Evolutionary conservation across 1,140 invertebrate genomes (phyloP), one percentile per base, ranked within the genome.

Genomic region (Bombus pascuorum): DNA sequence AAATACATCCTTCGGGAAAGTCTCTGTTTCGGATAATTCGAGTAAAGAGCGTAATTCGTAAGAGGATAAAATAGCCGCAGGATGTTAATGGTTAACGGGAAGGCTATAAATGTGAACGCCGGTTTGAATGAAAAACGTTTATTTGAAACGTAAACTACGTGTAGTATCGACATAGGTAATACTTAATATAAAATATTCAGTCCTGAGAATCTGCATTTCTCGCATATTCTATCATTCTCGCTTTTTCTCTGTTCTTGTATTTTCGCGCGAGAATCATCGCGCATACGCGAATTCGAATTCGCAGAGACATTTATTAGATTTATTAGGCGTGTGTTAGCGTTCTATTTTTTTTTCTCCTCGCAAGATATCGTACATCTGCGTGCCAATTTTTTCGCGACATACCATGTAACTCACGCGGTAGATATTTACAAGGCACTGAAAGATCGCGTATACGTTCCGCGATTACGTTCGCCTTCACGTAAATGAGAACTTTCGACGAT

Each of bases 41-140:
- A 4, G 28, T 5, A 13, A 5, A 62, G 28, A 62, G 28, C 10
- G 28, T 62, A 13, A 13, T n/a, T 62, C 59, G 59, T 1, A 1
- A 5, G 59, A 62, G 28, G 59, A n/a, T 62, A n/a, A 62, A 53
- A 53, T 22, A 53, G 18, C 1, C 5, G 47, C 1, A 8, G 47
- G 47, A 53, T 3, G 47, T 9, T 28, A 32, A 25, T 4, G 28
- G n/a, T 2, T 1, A 34, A 4, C 0, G 8, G 25, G 2, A 22
- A 12, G 57, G 22, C 25, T 25, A 32, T 22, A 72, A 73, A 73
- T 8, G 39, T 4, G 15, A 57, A 77, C 59, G 25, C 72, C 66
- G 10, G 88, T 91, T 92, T 85, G 88, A 91, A 92, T 94, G 91
- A 93, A 93, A 94, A 94, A 95, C 92, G 88, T 95, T 94, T 95